Conservation (phyloP, 2,888 invertebrate species). For the Colostygia pectinataria region DNA sequence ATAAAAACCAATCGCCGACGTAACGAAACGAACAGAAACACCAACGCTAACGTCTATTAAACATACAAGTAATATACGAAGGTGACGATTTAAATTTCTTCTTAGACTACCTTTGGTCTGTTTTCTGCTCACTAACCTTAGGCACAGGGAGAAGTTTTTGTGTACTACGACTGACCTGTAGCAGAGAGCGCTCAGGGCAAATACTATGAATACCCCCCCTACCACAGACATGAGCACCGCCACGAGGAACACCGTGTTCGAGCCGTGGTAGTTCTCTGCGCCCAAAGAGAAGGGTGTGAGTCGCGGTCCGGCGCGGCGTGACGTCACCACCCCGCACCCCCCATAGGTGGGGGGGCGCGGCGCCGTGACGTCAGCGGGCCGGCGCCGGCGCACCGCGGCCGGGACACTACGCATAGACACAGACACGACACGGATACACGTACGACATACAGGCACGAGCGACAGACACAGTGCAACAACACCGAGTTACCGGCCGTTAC, state of each 20-base stretch:
- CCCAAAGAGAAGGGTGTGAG: conserved; percentile 74
- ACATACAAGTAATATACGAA: conserved; percentile 83
- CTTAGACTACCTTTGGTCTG: conserved; percentile 87
- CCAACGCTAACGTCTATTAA: conserved; percentile 82
- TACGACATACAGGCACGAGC: conserved; percentile 70
- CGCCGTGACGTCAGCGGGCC: conserved; percentile 52
- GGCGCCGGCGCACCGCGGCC: conserved; percentile 47
- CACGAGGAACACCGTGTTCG: conserved; percentile 98
- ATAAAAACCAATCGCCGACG: conserved; percentile 76
- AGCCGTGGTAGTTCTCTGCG: conserved; percentile 98
- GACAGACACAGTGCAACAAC: conserved; percentile 76
- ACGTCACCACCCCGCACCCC: conserved; percentile 48
- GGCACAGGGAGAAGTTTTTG: conserved; percentile 99
- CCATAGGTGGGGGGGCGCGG: conserved; percentile 31
- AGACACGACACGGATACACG: conserved; percentile 44
- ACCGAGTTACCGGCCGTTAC: conserved; percentile 84
- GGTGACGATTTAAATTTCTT: conserved; percentile 83
- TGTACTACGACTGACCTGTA: conserved; percentile 99
- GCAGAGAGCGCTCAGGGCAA: conserved; percentile 99
- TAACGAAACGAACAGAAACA: conserved; percentile 76
- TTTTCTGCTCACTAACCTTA: conserved; percentile 98
- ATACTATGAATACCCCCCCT: conserved; percentile 99
- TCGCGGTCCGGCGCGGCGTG: conserved; percentile 44
- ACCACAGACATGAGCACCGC: conserved; percentile 99
- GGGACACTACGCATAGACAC: conserved; percentile 45